Percentiles rank a stretch among this genome's conserved stretches.
These are phyloP conservation scores for Stegodyphus mimosarum DNA, from an alignment of 1,140 invertebrate genomes.

Conservation along the genomic window DNA sequence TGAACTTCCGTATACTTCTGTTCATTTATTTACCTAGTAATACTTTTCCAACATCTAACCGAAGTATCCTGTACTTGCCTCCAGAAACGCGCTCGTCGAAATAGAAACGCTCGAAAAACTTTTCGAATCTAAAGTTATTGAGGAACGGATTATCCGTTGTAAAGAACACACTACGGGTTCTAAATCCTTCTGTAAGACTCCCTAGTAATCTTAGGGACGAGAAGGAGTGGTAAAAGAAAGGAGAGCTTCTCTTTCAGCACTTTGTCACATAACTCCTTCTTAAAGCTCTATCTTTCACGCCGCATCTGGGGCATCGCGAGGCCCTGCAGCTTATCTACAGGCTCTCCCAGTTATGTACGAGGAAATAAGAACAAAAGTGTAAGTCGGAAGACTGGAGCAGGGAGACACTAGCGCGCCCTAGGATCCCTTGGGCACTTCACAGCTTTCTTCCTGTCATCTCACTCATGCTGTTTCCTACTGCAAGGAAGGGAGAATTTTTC, in stretches of 20 bases:
- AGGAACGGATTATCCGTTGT: no score
- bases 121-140: no score
- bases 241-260: constrained; percentile 4
- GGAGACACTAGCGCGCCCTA: background rate
- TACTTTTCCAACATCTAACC: no score
- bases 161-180: no score
- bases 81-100: no score
- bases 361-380: constrained; percentile 17
- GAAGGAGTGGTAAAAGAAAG: background rate
- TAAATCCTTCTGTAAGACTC: no score
- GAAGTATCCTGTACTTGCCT: no score
- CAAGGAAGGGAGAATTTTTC: background rate
- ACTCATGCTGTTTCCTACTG: background rate
- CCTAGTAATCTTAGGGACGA: no score
- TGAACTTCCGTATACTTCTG: no score
- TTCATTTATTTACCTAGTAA: no score
- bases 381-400: background rate
- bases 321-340: constrained; percentile 8
- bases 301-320: constrained; percentile 4
- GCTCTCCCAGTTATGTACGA: background rate
- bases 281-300: constrained; percentile 28
- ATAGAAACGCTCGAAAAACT: no score
- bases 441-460: background rate
- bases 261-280: constrained; percentile 37
- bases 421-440: background rate